phyloP scores from a whole-genome alignment of 2,113 vertebrate genomes.

The Terrapene triunguis region DNA sequence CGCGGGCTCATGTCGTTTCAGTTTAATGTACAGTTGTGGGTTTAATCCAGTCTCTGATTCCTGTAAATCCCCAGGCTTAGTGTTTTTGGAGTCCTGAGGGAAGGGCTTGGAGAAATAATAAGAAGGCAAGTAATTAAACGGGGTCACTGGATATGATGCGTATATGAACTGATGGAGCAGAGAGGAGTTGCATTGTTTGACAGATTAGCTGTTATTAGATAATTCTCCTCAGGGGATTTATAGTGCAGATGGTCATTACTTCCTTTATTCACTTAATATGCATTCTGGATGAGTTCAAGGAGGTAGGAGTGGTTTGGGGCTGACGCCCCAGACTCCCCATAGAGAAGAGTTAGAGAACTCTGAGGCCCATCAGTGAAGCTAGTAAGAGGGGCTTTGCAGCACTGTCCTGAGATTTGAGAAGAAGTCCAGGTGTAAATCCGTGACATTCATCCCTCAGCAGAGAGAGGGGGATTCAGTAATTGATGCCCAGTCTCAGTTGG shows the following conservation, averaged over 20 bases:
- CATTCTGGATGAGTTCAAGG: neutral
- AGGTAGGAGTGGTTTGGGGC: neutral
- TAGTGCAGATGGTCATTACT: neutral
- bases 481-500: neutral
- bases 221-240: neutral
- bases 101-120: neutral
- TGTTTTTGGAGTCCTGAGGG: neutral
- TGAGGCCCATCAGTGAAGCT: neutral
- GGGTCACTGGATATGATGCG: neutral
- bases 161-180: conserved; percentile 26
- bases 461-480: neutral
- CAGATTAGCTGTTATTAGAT: conserved; percentile 31
- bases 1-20: neutral
- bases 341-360: accelerated
- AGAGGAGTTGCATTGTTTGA: neutral
- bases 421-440: neutral
- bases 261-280: accelerated
- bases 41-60: neutral
- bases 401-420: neutral
- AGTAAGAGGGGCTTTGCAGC: neutral
- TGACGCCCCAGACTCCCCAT: neutral
- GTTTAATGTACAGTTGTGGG: neutral
- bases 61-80: neutral
- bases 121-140: neutral
- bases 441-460: accelerated